Percentiles rank a stretch among this genome's conserved stretches.
These are phyloP conservation scores for Glyptemys insculpta DNA, from an alignment of 2,797 vertebrate species.

Conservation along the genomic window DNA sequence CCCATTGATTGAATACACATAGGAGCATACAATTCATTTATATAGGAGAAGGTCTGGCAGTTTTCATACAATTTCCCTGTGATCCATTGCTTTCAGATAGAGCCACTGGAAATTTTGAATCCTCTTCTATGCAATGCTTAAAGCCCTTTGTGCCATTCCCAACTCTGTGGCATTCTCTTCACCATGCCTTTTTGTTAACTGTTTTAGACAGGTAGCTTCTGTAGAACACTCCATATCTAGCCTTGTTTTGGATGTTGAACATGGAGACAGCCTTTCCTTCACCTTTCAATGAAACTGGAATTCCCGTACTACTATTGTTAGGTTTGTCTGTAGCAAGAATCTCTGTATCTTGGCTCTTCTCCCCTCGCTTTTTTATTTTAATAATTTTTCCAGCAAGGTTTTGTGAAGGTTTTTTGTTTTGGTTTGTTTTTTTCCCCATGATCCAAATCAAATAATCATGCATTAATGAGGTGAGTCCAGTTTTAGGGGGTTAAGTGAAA, in stretches of 20 bases:
- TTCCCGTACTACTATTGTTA: not conserved
- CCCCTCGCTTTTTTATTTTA: not conserved
- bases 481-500: not conserved
- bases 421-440: not conserved
- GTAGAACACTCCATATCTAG: not conserved
- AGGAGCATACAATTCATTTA: not conserved
- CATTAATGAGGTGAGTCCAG: not conserved
- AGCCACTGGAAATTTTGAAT: not conserved
- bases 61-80: not conserved
- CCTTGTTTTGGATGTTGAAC: not conserved
- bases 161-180: not conserved
- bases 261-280: not conserved
- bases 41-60: not conserved
- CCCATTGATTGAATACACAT: not conserved
- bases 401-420: not conserved
- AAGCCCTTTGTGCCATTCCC: not conserved
- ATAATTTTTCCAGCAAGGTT: not conserved
- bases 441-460: not conserved
- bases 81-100: not conserved
- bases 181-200: not conserved
- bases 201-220: not conserved
- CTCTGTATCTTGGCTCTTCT: not conserved
- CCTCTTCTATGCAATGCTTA: not conserved
- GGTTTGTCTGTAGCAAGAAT: not conserved
- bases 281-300: not conserved